Percentiles rank a stretch among this genome's conserved stretches.
These are phyloP conservation scores for Melinaea marsaeus DNA, from an alignment of 2,888 invertebrate species.

Conservation along the genomic window DNA sequence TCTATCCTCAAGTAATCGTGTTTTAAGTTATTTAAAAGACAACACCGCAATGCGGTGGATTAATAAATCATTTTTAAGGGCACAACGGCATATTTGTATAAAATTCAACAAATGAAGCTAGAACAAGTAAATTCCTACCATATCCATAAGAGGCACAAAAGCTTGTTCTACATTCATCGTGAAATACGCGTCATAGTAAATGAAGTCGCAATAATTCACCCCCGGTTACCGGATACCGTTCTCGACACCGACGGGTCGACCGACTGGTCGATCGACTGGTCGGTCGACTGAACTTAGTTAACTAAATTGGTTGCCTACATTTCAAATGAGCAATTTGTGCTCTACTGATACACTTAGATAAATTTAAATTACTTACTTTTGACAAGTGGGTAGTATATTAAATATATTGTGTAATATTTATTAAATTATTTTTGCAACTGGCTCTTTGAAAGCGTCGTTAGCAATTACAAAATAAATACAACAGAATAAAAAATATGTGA, in stretches of 20 bases:
- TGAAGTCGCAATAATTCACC: constrained; percentile 65
- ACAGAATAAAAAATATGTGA: no score
- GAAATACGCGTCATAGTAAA: constrained; percentile 55
- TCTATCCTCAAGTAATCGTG: no score
- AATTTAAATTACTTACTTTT: no score
- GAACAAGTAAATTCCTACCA: constrained; percentile 37
- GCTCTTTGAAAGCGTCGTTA: no score
- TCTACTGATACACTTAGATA: no score
- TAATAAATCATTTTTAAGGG: background rate
- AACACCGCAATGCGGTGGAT: no score
- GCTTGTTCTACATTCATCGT: constrained; percentile 50
- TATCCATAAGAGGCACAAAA: constrained; percentile 37
- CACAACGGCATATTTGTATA: constrained; percentile 7
- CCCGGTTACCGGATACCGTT: constrained; percentile 51
- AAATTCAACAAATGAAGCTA: constrained; percentile 19
- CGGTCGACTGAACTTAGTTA: background rate
- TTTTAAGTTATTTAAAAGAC: no score
- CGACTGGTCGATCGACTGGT: constrained; percentile 35
- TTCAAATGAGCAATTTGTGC: background rate
- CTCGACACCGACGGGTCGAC: constrained; percentile 33
- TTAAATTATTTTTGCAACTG: no score
- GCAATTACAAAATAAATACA: no score
- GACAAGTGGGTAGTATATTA: no score
- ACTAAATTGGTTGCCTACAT: constrained; percentile 1
- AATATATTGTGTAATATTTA: no score